Base-by-base conservation (phyloP, 2,888 invertebrate species). In the Harpalus rufipes region DNA sequence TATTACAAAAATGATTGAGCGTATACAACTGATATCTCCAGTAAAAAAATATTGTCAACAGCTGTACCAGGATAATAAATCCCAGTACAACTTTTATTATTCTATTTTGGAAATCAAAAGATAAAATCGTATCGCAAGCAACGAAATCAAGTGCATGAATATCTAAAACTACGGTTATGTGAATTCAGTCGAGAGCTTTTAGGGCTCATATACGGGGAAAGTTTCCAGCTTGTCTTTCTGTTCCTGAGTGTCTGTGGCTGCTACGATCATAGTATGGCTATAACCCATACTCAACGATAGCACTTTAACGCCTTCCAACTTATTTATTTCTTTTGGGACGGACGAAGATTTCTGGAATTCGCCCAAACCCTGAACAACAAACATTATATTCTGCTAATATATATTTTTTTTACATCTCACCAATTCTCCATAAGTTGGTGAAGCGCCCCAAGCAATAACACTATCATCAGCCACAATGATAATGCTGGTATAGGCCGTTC, bases 381-480 rank as follows among this genome's bases (percentile, higher is more conserved):
- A 51, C 44, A 51, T 10, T 10, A 32, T 32, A 6, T 5, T 32
- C 32, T 51, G 44, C 12, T 51, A 10, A 51, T 51, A 51, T 3
- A 51, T 12, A 10, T 8, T 51, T 51, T 12, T 51, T 7, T 12
- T 12, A 51, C 5, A 12, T 89, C 91, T 91, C 89, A 96, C 96
- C 93, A 98, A 92, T 93, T 98, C 98, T 0, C 98, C 98, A 88
- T 95, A 98, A 2, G 97, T 97, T 0, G 98, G 98, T 59, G 97
- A 96, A n/a, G 96, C 96, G 2, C 98, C 98, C 97, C 98, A 98
- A 39, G 96, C 96, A 87, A 98, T 96, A 5, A 97, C 94, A 16
- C 96, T 95, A 78, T 98, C 97, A 90, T 98, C 98, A 0, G 98
- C 98, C 0, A 96, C 95, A 51, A 98, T 94, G 79, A 98, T 94